phyloP scores from a whole-genome alignment of 2,113 vertebrate genomes.

The Tachysurus fulvidraco region DNA sequence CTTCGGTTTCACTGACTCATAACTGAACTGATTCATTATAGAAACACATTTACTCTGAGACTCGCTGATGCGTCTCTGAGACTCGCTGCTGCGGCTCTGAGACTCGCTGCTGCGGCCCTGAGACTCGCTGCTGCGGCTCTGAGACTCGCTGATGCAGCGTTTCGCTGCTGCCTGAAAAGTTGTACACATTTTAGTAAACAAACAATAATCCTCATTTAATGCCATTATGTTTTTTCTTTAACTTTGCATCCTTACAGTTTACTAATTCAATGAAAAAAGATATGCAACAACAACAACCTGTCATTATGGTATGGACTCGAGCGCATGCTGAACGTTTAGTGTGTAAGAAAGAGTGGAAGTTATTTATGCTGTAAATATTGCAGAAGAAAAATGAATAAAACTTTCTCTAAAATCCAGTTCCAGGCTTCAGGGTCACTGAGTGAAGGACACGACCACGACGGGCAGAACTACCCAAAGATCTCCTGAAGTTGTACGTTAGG shows the following conservation, averaged over 20 bases:
- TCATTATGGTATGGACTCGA: background rate
- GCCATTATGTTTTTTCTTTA: background rate
- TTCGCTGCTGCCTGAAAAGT: background rate
- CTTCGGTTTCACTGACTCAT: too few relatives aligned
- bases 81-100: too few relatives aligned
- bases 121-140: too few relatives aligned
- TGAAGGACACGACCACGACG: too few relatives aligned
- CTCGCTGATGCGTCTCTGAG: too few relatives aligned
- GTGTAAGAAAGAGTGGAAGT: background rate
- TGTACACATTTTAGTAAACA: background rate
- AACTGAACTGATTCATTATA: too few relatives aligned
- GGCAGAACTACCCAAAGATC: background rate
- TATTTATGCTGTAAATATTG: slow-evolving; percentile 16
- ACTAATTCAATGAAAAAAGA: background rate
- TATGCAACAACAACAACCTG: background rate
- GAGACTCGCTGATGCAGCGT: background rate
- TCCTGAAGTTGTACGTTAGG: background rate
- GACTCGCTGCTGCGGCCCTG: too few relatives aligned
- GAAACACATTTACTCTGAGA: too few relatives aligned
- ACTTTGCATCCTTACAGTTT: background rate
- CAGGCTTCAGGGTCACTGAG: too few relatives aligned
- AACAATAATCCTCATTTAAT: background rate
- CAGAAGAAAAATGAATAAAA: slow-evolving; percentile 29
- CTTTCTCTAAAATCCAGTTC: slow-evolving; percentile 26
- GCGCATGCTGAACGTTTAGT: background rate